These are phyloP conservation scores for Dendrocincla tyrannina DNA, from an alignment of 2,797 vertebrate species.

Conservation along the genomic window DNA sequence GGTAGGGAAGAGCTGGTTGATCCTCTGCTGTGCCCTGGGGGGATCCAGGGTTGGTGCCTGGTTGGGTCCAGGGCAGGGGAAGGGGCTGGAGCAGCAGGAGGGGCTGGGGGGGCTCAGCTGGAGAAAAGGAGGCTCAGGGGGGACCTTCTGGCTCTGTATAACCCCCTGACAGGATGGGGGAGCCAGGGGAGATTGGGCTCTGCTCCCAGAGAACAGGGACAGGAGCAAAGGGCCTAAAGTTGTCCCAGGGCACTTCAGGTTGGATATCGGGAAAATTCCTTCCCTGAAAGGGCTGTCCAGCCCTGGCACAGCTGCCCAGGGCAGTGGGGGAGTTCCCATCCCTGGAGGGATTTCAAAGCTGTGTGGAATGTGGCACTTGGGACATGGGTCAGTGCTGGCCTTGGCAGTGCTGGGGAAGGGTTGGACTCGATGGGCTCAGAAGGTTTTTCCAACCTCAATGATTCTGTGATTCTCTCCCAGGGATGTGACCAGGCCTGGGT, in stretches of 20 bases:
- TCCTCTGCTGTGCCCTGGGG: too few species aligned
- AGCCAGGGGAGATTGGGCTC: background rate
- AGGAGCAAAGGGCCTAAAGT: rapidly evolving
- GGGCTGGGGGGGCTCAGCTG: background rate
- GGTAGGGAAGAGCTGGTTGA: background rate
- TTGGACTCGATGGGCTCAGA: background rate
- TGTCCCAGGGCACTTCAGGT: rapidly evolving
- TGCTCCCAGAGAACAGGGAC: background rate
- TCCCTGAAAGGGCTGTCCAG: background rate
- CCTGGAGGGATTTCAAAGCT: background rate
- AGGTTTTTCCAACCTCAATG: background rate
- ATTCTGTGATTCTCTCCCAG: background rate
- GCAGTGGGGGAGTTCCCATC: rapidly evolving
- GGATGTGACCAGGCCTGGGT: background rate
- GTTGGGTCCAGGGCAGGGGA: background rate
- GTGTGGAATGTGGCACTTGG: background rate
- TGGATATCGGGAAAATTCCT: background rate
- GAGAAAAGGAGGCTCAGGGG: background rate
- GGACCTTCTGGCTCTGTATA: background rate
- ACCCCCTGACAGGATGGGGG: background rate
- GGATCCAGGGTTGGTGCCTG: background rate
- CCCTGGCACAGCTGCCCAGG: background rate
- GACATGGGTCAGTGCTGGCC: background rate
- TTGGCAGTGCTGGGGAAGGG: background rate
- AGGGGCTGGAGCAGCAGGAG: background rate